Evolutionary conservation across 2,113 vertebrate genomes (phyloP).

Genomic region (Lates calcarifer): DNA sequence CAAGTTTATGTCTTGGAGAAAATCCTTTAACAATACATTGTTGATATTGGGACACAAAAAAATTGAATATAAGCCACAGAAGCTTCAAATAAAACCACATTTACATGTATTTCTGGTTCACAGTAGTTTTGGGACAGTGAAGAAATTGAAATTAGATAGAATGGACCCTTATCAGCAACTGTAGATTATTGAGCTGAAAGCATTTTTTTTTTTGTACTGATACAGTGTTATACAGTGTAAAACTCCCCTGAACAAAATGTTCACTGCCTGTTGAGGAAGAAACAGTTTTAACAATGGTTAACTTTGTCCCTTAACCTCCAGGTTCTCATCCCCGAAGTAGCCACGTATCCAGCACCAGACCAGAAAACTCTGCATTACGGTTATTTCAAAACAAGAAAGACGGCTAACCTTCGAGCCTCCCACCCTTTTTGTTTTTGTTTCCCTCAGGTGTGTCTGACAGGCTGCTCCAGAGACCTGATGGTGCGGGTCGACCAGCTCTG

Average conservation of each 20-base stretch:
- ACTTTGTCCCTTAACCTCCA: background rate
- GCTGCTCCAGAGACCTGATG: slow-evolving; percentile 91
- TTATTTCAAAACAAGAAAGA: background rate
- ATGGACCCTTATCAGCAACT: background rate
- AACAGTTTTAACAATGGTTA: background rate
- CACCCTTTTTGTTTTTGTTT: background rate
- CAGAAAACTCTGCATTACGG: background rate
- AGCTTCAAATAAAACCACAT: too few species aligned
- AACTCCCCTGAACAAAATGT: background rate
- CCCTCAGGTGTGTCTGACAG: slow-evolving; percentile 91
- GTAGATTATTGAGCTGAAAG: too few species aligned
- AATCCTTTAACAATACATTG: too few species aligned
- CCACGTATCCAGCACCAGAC: background rate
- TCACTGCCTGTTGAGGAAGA: background rate
- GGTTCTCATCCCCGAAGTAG: background rate
- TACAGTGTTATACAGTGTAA: background rate
- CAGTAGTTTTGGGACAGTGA: background rate
- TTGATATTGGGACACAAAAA: too few species aligned
- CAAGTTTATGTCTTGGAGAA: too few species aligned
- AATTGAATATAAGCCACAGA: too few species aligned
- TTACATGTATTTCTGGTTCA: background rate
- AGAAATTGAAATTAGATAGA: background rate
- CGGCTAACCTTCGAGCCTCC: background rate
- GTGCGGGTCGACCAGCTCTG: slow-evolving; percentile 92
- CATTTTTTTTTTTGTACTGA: background rate